Conservation (phyloP, 1,140 invertebrate species). For the Ganaspis sp. region DNA sequence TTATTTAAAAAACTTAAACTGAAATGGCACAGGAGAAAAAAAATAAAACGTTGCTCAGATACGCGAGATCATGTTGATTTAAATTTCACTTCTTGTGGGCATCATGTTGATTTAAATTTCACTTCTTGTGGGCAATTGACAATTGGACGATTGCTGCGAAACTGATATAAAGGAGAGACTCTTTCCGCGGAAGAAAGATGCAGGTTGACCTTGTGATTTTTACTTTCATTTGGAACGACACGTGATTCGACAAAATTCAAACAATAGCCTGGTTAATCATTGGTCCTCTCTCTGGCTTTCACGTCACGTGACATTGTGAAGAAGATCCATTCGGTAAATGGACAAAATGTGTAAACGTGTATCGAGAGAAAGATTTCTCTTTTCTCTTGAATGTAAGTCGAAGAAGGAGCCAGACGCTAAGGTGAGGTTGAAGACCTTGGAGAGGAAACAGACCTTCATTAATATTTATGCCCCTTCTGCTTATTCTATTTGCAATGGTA, state of each 20-base stretch:
- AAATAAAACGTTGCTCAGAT: background rate
- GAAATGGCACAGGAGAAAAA: background rate
- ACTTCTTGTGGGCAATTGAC: background rate
- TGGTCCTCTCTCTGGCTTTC: slow-evolving; percentile 34
- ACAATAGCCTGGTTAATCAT: background rate
- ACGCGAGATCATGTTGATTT: background rate
- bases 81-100: background rate
- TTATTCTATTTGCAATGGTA: slow-evolving; percentile 68
- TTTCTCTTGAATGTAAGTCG: slow-evolving; percentile 38
- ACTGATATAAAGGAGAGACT: background rate
- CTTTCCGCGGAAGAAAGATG: background rate
- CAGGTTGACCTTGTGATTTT: background rate
- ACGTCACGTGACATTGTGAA: slow-evolving; percentile 28
- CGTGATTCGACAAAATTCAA: background rate
- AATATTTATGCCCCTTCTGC: slow-evolving; percentile 65
- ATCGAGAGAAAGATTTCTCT: slow-evolving; percentile 49
- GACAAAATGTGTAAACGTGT: slow-evolving; percentile 34
- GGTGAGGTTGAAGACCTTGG: slow-evolving; percentile 57
- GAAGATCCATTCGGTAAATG: slow-evolving; percentile 18
- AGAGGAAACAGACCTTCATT: slow-evolving; percentile 64
- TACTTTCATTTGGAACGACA: slow-evolving; percentile 20
- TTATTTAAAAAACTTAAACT: background rate
- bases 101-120: background rate
- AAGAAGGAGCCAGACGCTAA: slow-evolving; percentile 33
- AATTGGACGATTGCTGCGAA: background rate